phyloP scores from a whole-genome alignment of 2,797 vertebrate genomes.

The Crotalus adamanteus region DNA sequence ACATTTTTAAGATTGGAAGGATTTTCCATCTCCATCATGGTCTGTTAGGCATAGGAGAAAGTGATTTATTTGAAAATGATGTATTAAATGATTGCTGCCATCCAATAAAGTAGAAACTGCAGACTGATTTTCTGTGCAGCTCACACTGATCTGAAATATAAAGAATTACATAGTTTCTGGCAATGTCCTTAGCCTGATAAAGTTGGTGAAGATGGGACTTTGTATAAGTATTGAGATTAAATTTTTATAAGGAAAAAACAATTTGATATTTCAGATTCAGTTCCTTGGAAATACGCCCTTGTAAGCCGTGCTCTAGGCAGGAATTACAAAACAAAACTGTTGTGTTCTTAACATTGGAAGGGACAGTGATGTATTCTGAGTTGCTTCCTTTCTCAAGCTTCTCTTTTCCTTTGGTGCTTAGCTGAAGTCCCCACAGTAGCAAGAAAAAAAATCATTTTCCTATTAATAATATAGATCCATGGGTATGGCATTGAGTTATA shows the following conservation, averaged over 20 bases:
- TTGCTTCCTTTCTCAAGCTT: not conserved
- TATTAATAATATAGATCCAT: not conserved
- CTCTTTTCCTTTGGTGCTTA: not conserved
- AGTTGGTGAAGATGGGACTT: conserved; percentile 10
- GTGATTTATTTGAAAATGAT: conserved; percentile 13
- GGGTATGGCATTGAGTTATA: not conserved
- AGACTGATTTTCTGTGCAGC: not conserved
- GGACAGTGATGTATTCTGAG: not conserved
- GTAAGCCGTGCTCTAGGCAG: not conserved
- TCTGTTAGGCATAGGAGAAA: not conserved
- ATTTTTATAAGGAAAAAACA: conserved; percentile 9
- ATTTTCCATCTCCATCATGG: not conserved
- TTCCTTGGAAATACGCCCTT: not conserved
- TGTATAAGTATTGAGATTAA: not conserved
- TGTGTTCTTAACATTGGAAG: not conserved
- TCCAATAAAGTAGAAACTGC: conserved; percentile 10
- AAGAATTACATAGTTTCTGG: conserved; percentile 26
- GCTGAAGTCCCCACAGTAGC: not conserved
- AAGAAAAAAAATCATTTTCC: not conserved
- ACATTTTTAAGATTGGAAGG: conserved; percentile 28
- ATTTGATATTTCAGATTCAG: not conserved
- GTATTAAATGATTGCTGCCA: conserved; percentile 24
- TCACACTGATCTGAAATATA: not conserved
- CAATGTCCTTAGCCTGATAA: conserved; percentile 16
- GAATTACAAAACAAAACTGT: not conserved